Evolutionary conservation across 2,888 invertebrate genomes (phyloP).

Genomic region (Nomada hirtipes): DNA sequence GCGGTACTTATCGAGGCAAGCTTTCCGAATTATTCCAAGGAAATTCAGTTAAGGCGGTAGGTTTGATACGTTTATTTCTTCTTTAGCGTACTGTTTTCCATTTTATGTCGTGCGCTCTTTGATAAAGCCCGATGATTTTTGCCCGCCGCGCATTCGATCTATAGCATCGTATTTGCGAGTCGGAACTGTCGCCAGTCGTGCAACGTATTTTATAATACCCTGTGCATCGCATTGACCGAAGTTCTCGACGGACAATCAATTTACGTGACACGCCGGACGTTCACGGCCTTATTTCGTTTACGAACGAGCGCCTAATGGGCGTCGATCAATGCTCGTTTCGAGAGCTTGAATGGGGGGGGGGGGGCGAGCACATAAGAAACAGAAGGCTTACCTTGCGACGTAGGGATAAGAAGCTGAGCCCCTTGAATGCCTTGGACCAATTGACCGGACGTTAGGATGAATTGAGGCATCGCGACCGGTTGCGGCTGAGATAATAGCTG

Average conservation of each 20-base stretch:
- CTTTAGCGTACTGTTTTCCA: no score
- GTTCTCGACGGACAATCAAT: constrained; percentile 9
- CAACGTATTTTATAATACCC: not conserved
- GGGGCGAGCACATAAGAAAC: constrained; percentile 25
- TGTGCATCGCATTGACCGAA: not conserved
- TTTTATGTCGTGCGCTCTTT: no score
- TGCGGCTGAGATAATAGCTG: constrained; percentile 86
- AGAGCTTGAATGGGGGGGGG: constrained; percentile 10
- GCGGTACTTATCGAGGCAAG: no score
- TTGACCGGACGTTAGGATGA: constrained; percentile 96
- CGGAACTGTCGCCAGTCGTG: not conserved
- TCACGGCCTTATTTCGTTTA: constrained; percentile 18
- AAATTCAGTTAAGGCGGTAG: no score
- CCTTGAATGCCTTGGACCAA: constrained; percentile 97
- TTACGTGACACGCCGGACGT: constrained; percentile 41
- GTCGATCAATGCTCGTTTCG: constrained; percentile 35
- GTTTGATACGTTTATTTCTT: no score
- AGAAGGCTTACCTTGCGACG: constrained; percentile 91
- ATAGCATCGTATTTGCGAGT: not conserved
- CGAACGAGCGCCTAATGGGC: constrained; percentile 28
- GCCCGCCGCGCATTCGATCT: no score
- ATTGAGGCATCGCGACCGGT: constrained; percentile 94
- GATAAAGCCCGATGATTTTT: no score
- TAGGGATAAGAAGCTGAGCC: constrained; percentile 97
- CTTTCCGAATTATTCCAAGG: no score